A percentile compares a stretch with the other conserved stretches of the same genome.
These are phyloP conservation scores for Addax nasomaculatus DNA, from an alignment of 2,113 vertebrate genomes.

Conservation along the genomic window DNA sequence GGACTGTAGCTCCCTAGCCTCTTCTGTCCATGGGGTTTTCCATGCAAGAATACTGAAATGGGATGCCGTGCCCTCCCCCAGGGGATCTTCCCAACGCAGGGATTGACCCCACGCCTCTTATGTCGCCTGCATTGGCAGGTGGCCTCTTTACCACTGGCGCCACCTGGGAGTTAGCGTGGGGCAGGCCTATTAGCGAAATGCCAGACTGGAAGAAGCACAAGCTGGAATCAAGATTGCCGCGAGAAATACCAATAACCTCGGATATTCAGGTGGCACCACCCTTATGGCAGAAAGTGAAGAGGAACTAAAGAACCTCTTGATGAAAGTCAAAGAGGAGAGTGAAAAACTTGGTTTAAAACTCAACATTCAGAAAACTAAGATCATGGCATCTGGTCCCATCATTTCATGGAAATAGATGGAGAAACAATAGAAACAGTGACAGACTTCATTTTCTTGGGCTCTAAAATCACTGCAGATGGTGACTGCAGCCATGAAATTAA, in stretches of 20 bases:
- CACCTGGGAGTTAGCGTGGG: neutral
- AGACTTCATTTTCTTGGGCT: neutral
- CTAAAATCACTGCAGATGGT: neutral
- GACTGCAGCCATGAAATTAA: neutral
- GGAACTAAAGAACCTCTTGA: neutral
- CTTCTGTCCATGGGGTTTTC: neutral
- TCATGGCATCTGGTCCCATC: neutral
- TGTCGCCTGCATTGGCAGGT: accelerated
- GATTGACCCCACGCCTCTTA: neutral
- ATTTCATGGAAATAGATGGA: neutral
- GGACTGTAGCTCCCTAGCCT: neutral
- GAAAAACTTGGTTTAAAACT: neutral
- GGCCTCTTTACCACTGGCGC: neutral
- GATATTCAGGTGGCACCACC: neutral
- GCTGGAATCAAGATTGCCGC: neutral
- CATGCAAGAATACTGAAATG: neutral
- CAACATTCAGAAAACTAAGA: neutral
- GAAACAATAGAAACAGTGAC: neutral
- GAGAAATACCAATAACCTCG: neutral
- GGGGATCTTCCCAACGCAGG: neutral
- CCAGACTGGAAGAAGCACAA: neutral
- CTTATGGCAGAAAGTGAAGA: neutral
- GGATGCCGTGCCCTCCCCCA: neutral
- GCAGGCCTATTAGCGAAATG: neutral
- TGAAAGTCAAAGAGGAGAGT: neutral